Base-by-base conservation (phyloP, 2,888 invertebrate species). In the Embidobia sp. region DNA sequence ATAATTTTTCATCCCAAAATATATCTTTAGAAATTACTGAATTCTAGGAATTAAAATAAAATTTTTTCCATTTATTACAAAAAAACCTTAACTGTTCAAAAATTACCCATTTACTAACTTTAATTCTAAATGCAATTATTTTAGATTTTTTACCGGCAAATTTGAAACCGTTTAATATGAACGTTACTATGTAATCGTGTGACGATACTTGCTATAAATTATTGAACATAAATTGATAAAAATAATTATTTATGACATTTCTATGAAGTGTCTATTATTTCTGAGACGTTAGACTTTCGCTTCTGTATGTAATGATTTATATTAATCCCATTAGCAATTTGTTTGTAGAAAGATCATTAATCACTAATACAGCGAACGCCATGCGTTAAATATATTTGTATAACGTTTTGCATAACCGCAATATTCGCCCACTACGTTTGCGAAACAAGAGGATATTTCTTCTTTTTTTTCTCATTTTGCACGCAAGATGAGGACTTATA, bases 361-460 rank as follows among this genome's bases (percentile, higher is more conserved):
- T 66, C 64, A 66, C 33, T 15, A 33, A 11, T 35, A 13, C 11
- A 44, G 44, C 53, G 40, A n/a, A 35, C 13, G 44, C 19, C 4
- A 19, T 27, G 26, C 53, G 53, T 53, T 66, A 67, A 67, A 67
- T 55, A 55, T 67, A 46, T 63, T 63, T 48, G 46, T 72, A 55
- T 46, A 46, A 63, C 53, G 35, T 26, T 72, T 63, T 53, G 61
- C 61, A 70, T 61, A 51, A 70, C 44, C 53, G 61, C 61, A 53
- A 55, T 31, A 63, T 16, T 61, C 53, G 63, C 70, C 63, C 61
- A 72, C 63, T 18, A n/a, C n/a, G 44, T 53, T 72, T 72, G 53
- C 46, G 61, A 44, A 72, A 72, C 63, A 53, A 72, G 63, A 63
- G 70, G 37, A 70, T 35, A 27, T 33, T 49, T 57, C 57, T 69